Base-by-base conservation (phyloP, 1,140 invertebrate species). In the Pentalonia nigronervosa region DNA sequence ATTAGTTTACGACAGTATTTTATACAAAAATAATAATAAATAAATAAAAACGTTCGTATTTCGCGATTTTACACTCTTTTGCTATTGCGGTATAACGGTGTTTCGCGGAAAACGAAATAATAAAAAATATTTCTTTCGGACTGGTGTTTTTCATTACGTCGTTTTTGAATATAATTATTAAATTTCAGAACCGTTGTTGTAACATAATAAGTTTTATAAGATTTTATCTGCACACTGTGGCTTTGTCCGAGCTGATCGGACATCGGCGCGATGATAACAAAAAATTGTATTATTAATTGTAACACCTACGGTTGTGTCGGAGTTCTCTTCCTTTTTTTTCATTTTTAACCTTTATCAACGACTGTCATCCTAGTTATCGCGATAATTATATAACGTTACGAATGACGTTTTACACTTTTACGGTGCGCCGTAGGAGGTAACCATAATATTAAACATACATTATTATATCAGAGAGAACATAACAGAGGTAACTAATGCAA, bases 1-100 rank as follows among this genome's bases (percentile, higher is more conserved):
- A 56, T 56, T 89, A 36, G 50, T 89, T 89, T 53, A 89, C 50
- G 88, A 89, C 50, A 30, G 4, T n/a, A 76, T 76, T 89, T 89
- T 89, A 89, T 56, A 36, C 50, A 41, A 89, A 76, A 89, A 21
- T 34, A 88, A 4, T 67, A 67, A 67, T 76, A 76, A 30, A 86
- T 25, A 45, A 53, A 50, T 36, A 60, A 90, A 90, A 90, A 41
- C 9, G 23, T 90, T 90, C 23, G 7, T 67, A 60, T 90, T 56
- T 60, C 20, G 56, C 34, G 41, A 60, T 67, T 67, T 90, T 36
- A 45, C 53, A 90, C 36, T 90, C 47, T 20, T 67, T 14, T 34
- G 30, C 60, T 67, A 14, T 17, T 14, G 53, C 6, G 11, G 87
- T 53, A 88, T 45, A 45, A 90, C 36, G 47, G 1, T 34, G 9